Evolutionary conservation across 1,140 invertebrate genomes (phyloP).

Genomic region (Hyles vespertilio): DNA sequence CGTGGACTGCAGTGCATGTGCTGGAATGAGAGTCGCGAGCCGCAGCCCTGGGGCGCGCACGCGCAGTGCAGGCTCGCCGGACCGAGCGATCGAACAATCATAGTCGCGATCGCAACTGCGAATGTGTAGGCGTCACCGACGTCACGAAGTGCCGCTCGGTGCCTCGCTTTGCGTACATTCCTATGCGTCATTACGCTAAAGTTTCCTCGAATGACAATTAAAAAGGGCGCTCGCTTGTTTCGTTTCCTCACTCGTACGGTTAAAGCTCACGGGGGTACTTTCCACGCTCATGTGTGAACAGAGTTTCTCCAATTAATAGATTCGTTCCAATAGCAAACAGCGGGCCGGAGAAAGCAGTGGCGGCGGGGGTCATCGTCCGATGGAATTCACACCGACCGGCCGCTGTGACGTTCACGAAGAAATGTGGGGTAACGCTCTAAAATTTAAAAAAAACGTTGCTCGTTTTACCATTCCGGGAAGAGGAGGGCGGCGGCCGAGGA

Average conservation of each 20-base stretch:
- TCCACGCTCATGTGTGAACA: conserved; percentile 72
- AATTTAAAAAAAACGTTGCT: conserved; percentile 59
- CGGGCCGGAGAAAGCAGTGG: conserved; percentile 64
- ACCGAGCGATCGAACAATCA: too few relatives aligned
- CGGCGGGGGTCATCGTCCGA: conserved; percentile 63
- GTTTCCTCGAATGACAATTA: background rate
- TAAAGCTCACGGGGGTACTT: conserved; percentile 62
- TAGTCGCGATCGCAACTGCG: too few relatives aligned
- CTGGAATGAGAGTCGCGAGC: too few relatives aligned
- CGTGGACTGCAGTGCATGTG: too few relatives aligned
- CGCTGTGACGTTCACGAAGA: conserved; percentile 69
- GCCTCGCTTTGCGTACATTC: background rate
- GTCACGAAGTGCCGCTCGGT: too few relatives aligned
- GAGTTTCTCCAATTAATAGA: conserved; percentile 75
- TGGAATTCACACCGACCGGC: conserved; percentile 65
- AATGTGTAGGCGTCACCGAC: too few relatives aligned
- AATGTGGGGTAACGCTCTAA: conserved; percentile 71
- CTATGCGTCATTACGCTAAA: background rate
- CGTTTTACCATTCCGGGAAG: conserved; percentile 54
- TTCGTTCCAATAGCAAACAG: conserved; percentile 74
- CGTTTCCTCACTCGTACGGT: conserved; percentile 21
- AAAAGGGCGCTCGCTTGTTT: conserved; percentile 6
- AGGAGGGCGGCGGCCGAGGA: conserved; percentile 24
- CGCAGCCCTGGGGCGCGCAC: too few relatives aligned
- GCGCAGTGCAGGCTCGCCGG: too few relatives aligned